Conservation (phyloP, 2,888 invertebrate genomes). For the Allacma fusca region DNA sequence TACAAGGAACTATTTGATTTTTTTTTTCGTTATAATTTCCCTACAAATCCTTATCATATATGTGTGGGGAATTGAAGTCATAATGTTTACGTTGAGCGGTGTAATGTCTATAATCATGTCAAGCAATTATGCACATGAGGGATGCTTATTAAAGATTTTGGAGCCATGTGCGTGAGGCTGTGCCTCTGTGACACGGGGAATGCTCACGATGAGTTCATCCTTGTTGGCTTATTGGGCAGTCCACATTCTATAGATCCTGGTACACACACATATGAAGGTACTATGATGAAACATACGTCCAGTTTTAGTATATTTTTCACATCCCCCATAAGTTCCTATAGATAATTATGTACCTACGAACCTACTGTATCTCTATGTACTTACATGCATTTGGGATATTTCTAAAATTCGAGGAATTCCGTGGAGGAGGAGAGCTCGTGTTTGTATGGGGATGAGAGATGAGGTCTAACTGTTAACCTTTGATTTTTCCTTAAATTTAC, state of each 20-base stretch:
- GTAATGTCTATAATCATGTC: conserved; percentile 6
- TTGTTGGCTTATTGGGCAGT: no score
- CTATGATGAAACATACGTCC: no score
- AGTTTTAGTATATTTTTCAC: no score
- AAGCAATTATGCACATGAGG: conserved; percentile 8
- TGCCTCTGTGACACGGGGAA: background rate
- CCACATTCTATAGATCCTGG: no score
- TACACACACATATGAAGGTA: no score
- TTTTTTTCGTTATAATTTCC: background rate
- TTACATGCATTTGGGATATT: no score
- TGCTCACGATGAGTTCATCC: background rate
- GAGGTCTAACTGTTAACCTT: background rate
- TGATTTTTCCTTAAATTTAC: background rate
- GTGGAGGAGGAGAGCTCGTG: background rate
- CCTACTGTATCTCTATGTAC: no score
- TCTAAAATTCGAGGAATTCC: background rate
- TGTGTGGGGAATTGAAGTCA: background rate
- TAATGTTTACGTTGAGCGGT: conserved; percentile 12
- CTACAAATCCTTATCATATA: no score
- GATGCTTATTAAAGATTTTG: background rate
- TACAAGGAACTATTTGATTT: background rate
- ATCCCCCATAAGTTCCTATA: no score
- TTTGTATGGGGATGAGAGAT: background rate
- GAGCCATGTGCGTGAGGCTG: conserved; percentile 8
- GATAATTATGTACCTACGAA: no score